Base-by-base conservation (phyloP, 1,140 invertebrate species). In the Copidosoma floridanum region DNA sequence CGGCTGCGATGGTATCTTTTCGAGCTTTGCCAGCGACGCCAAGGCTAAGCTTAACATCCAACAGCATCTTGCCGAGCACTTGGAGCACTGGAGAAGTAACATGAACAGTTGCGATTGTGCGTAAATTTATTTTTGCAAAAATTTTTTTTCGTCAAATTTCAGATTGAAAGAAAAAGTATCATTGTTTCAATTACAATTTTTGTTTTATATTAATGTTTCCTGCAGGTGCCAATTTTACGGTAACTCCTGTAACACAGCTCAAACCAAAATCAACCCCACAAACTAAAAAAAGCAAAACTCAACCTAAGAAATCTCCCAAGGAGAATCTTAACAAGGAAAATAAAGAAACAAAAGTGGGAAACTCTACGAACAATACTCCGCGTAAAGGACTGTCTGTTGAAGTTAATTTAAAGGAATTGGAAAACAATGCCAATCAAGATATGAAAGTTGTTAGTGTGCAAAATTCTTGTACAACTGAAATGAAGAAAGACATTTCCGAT, bases 11-110 rank as follows among this genome's bases (percentile, higher is more conserved):
- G 75, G 81, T 59, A 80, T 74, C 32, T 85, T 81, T 60, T 81
- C 78, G 3, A 86, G 84, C 71, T 86, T 85, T 77, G 84, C 84
- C 1, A 85, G 82, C 66, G 85, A 86, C 70, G 77, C 72, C 23
- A 80, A 75, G 66, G 84, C 84, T 0, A 75, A 82, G 63, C 72
- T 77, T 56, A 80, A 80, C 32, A 84, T 86, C 57, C 84, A 81
- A 63, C 72, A 69, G 6, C 85, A 86, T 67, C 68, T 86, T 26
- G 68, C 69, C 4, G 71, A 80, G 21, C 83, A 85, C 68, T 68
- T 84, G 29, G 71, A 79, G 50, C 72, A 76, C 61, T 70, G 83
- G 23, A 76, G 74, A 66, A 70, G 69, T 43, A 73, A 79, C 65
- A 68, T 70, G 55, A 68, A 75, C 20, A 55, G 62, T 21, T 76